These are phyloP conservation scores for Cheilosia scutellata DNA, from an alignment of 2,888 invertebrate species.

Conservation along the genomic window DNA sequence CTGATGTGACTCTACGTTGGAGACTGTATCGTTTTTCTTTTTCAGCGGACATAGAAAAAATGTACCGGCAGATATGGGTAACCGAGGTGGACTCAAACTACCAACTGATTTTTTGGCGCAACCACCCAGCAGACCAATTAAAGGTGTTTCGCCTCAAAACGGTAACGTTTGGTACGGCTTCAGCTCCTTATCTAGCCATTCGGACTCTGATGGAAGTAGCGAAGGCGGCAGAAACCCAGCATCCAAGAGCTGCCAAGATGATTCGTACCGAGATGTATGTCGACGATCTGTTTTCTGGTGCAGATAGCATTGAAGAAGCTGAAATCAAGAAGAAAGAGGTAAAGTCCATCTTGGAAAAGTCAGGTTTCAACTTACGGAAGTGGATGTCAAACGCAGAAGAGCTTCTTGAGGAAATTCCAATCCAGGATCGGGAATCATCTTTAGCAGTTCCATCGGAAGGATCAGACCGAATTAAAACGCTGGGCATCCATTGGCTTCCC, in stretches of 20 bases:
- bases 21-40: slow-evolving; percentile 23
- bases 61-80: slow-evolving; percentile 38
- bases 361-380: neutral
- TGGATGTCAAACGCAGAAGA: slow-evolving; percentile 20
- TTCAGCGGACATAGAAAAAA: slow-evolving; percentile 24
- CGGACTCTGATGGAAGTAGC: no score
- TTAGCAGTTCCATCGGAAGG: slow-evolving; percentile 12
- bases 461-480: slow-evolving; percentile 21
- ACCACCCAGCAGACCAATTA: neutral
- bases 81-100: slow-evolving; percentile 22
- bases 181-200: slow-evolving; percentile 16
- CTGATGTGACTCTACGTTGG: slow-evolving; percentile 27
- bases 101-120: slow-evolving; percentile 26
- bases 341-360: neutral
- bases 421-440: neutral
- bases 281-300: slow-evolving; percentile 26
- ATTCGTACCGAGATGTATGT: slow-evolving; percentile 19
- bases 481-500: slow-evolving; percentile 26
- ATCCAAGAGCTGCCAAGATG: slow-evolving; percentile 18
- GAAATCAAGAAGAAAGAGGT: slow-evolving; percentile 20
- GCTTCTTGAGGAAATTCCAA: neutral
- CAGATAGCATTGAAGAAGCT: slow-evolving; percentile 25
- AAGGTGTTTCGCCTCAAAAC: slow-evolving; percentile 3
- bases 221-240: slow-evolving; percentile 7
- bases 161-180: slow-evolving; percentile 6